Evolutionary conservation across 2,888 invertebrate species (phyloP), one percentile per base, ranked within the genome.

Genomic region (Asteroscopus sphinx): DNA sequence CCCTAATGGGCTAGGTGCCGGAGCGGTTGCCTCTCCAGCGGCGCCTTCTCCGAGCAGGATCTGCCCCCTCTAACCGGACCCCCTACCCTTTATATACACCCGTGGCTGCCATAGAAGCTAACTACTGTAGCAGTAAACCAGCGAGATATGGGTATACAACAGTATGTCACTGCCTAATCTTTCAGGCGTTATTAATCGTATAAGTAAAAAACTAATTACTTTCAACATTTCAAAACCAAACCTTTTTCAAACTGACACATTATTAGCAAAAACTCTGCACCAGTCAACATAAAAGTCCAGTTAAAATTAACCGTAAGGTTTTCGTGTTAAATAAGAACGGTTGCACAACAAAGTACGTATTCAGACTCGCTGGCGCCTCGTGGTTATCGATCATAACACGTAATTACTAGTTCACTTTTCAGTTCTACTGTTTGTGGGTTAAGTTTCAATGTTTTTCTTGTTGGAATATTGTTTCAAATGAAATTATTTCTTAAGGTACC

Each of bases 361-460:
- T 56, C 62, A 80, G 87, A 77, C 88, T 61, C 45, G 52, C 61
- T 60, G 86, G 85, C 88, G 88, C 86, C 87, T 70, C 71, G 74
- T 73, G 72, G 74, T 73, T 87, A 90, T 90, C 88, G 89, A 90
- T 89, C 88, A 88, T 82, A 75, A 58, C 46, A 41, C 69, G 80
- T 86, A 88, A 89, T 89, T 89, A 83, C 83, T 44, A 2, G n/a
- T 28, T 65, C 55, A 60, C 48, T 60, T 65, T 65, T 26, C 17
- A 49, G 32, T 42, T 15, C 17, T 28, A 11, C 8, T 37, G 42
- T 46, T 68, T 47, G 55, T 46, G 5, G 58, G 5, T 40, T 39
- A 39, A 28, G 16, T 17, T 36, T 32, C 21, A 12, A 54, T 28
- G 28, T 11, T 28, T 28, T 28, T 28, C 21, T 21, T 21, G 21